These are phyloP conservation scores for Berghia stephanieae DNA, from an alignment of 1,140 invertebrate genomes.

Conservation along the genomic window DNA sequence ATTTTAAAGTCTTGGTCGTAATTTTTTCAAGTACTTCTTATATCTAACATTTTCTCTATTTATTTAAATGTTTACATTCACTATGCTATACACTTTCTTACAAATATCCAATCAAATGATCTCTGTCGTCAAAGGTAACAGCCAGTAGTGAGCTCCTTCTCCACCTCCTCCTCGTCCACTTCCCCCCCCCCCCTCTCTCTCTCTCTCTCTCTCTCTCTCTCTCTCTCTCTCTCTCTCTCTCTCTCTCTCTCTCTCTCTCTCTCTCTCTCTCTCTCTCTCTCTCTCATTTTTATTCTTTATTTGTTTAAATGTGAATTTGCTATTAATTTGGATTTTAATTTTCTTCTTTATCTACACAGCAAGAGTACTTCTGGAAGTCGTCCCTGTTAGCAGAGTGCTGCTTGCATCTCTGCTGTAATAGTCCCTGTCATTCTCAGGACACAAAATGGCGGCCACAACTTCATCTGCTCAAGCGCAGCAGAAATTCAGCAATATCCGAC, in stretches of 20 bases:
- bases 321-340: neutral
- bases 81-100: too few species aligned
- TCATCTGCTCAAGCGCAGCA: constrained; percentile 57
- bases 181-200: neutral
- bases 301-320: neutral
- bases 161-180: too few species aligned
- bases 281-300: neutral
- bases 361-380: neutral
- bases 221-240: neutral
- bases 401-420: neutral
- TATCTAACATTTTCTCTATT: too few species aligned
- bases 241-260: neutral
- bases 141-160: too few species aligned
- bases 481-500: constrained; percentile 69
- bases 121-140: too few species aligned
- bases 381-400: neutral
- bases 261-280: neutral
- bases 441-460: constrained; percentile 21
- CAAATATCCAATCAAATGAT: too few species aligned
- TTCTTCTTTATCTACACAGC: neutral
- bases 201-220: neutral
- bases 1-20: too few species aligned
- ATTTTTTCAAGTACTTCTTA: too few species aligned
- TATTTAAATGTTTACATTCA: too few species aligned
- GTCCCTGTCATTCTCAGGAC: neutral